These are phyloP conservation scores for Chlamydotis undulata DNA, from an alignment of 2,113 vertebrate genomes.

Conservation along the genomic window DNA sequence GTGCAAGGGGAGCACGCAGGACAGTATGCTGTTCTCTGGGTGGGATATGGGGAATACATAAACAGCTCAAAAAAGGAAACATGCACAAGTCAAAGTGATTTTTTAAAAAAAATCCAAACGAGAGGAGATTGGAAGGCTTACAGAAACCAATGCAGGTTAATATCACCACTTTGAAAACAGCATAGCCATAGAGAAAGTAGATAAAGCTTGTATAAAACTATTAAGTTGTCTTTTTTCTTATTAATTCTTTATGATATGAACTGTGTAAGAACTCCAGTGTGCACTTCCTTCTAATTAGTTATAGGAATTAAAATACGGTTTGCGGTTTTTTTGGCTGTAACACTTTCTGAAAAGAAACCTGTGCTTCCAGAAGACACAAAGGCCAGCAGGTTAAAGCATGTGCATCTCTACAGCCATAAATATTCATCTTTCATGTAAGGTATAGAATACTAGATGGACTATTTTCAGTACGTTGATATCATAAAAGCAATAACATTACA, in stretches of 20 bases:
- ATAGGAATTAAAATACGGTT: neutral
- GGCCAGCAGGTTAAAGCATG: neutral
- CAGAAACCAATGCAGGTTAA: neutral
- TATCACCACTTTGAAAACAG: neutral
- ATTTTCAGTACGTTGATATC: neutral
- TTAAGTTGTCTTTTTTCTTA: neutral
- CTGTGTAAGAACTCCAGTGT: neutral
- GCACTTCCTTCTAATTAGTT: neutral
- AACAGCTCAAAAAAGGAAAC: neutral
- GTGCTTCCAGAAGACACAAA: neutral
- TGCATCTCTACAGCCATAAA: neutral
- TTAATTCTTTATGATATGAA: neutral
- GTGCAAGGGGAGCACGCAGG: neutral
- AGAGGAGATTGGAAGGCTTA: neutral
- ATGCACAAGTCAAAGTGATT: neutral
- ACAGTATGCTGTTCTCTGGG: neutral
- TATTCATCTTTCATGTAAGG: neutral
- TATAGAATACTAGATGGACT: neutral
- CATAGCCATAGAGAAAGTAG: neutral
- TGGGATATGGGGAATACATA: neutral
- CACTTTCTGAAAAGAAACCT: neutral
- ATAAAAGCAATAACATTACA: slow-evolving; percentile 34
- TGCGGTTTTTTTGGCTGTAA: neutral
- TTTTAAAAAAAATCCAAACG: neutral
- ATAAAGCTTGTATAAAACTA: neutral